These are phyloP conservation scores for Pachyrhynchus sulphureomaculatus DNA, from an alignment of 1,140 invertebrate genomes.

Conservation along the genomic window DNA sequence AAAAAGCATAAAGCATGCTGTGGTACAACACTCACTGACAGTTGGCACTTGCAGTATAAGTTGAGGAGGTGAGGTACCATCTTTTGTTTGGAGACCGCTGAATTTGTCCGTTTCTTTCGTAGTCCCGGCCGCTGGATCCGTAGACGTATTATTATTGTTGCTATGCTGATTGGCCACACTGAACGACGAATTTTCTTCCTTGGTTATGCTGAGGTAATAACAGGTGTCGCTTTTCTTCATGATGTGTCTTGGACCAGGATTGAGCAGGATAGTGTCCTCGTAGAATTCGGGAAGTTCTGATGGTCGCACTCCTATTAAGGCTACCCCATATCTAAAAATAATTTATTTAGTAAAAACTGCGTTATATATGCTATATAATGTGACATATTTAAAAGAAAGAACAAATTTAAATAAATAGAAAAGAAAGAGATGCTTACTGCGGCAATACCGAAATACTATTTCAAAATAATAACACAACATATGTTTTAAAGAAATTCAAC, in stretches of 20 bases:
- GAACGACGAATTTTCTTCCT: constrained; percentile 94
- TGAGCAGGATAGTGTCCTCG: constrained; percentile 91
- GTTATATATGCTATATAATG: too few species aligned
- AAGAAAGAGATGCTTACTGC: too few species aligned
- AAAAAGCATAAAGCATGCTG: constrained; percentile 45
- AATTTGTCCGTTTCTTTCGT: constrained; percentile 37
- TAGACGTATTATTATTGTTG: constrained; percentile 42
- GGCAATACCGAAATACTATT: too few species aligned
- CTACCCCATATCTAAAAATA: constrained; percentile 86
- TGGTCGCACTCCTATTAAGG: constrained; percentile 90
- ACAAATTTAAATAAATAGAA: too few species aligned
- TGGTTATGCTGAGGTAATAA: constrained; percentile 98
- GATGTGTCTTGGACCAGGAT: constrained; percentile 96
- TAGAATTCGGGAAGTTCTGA: constrained; percentile 90
- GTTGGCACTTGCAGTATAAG: constrained; percentile 73
- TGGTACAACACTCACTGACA: constrained; percentile 73
- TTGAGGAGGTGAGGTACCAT: constrained; percentile 63
- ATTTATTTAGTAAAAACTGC: too few species aligned
- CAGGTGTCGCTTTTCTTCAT: constrained; percentile 97
- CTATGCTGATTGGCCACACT: constrained; percentile 72
- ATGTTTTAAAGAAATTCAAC: too few species aligned
- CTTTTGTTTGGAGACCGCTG: constrained; percentile 53
- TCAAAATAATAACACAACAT: too few species aligned
- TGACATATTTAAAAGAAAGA: too few species aligned
- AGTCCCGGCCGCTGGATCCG: constrained; percentile 47